phyloP scores from a whole-genome alignment of 1,140 invertebrate species.

The Hylaeus anthracinus region DNA sequence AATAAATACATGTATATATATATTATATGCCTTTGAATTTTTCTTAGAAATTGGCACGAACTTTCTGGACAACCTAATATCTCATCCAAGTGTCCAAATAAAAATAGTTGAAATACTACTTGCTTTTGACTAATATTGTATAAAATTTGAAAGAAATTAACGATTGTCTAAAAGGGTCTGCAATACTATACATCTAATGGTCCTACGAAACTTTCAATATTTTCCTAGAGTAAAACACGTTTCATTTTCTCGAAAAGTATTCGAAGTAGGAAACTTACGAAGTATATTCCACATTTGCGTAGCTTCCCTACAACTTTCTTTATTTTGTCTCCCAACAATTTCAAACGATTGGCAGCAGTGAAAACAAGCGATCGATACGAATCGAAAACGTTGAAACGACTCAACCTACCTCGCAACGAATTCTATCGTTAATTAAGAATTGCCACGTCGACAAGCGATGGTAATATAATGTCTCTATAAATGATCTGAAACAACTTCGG shows the following conservation, averaged over 20 bases:
- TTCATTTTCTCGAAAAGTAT: background rate
- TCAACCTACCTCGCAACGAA: background rate
- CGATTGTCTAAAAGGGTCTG: too few relatives aligned
- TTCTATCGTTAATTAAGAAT: background rate
- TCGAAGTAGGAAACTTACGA: background rate
- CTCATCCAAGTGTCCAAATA: too few relatives aligned
- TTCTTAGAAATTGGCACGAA: too few relatives aligned
- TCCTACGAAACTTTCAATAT: background rate
- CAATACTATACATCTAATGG: background rate
- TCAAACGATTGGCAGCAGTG: background rate
- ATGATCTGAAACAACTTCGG: conserved; percentile 18
- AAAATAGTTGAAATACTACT: too few relatives aligned
- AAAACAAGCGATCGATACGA: background rate
- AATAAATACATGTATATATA: too few relatives aligned
- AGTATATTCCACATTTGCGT: background rate
- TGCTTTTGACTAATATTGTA: too few relatives aligned
- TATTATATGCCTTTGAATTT: too few relatives aligned
- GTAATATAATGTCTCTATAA: conserved; percentile 30
- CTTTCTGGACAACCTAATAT: too few relatives aligned
- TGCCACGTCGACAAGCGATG: background rate
- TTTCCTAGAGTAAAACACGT: background rate
- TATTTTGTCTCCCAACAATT: background rate
- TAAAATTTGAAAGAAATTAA: too few relatives aligned
- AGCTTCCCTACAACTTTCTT: background rate
- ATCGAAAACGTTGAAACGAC: background rate